phyloP scores from a whole-genome alignment of 2,797 vertebrate genomes.

The Alca torda region DNA sequence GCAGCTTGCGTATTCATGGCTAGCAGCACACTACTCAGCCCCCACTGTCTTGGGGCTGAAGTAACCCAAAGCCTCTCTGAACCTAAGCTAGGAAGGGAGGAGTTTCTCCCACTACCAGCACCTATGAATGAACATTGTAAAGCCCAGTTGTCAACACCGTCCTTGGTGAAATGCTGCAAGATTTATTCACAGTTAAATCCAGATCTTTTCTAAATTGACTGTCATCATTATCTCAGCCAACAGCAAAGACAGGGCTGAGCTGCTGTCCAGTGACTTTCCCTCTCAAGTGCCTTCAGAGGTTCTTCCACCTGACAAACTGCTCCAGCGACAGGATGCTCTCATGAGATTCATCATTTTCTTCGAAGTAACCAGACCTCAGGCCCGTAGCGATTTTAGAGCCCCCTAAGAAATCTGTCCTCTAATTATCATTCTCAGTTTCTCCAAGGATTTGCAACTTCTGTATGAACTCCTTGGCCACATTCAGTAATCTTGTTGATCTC shows the following conservation, averaged over 20 bases:
- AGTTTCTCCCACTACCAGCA: background rate
- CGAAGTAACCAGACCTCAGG: background rate
- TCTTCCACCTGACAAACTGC: background rate
- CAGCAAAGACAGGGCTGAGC: background rate
- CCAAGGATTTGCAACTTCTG: background rate
- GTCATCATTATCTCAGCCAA: background rate
- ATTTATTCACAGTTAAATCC: background rate
- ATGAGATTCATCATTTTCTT: background rate
- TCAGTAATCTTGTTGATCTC: background rate
- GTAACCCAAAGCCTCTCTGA: background rate
- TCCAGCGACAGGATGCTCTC: background rate
- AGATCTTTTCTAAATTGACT: background rate
- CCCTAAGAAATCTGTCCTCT: background rate
- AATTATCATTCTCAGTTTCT: background rate
- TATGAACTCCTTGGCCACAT: background rate
- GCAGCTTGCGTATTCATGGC: background rate
- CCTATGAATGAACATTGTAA: background rate
- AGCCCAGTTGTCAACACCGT: background rate
- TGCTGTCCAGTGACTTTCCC: background rate
- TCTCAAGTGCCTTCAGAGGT: background rate
- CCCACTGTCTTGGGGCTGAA: background rate
- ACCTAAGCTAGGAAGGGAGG: background rate
- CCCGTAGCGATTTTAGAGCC: fast-evolving
- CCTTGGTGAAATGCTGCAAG: background rate
- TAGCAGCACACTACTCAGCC: fast-evolving